These are phyloP conservation scores for Chaetodon auriga DNA, from an alignment of 2,113 vertebrate species.

Conservation along the genomic window DNA sequence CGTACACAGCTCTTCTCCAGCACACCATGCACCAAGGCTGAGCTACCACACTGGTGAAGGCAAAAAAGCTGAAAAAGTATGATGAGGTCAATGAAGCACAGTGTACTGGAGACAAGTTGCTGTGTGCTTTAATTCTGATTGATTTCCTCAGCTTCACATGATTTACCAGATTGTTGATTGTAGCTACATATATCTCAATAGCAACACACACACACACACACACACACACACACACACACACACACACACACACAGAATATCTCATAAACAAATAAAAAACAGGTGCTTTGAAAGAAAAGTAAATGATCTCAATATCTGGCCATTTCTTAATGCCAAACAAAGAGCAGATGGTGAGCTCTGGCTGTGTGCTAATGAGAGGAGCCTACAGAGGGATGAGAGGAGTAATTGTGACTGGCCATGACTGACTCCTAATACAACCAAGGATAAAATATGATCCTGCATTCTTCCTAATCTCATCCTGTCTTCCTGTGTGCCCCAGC, in stretches of 20 bases:
- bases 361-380: neutral
- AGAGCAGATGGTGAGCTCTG: neutral
- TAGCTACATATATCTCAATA: neutral
- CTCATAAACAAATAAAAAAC: neutral
- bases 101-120: no score
- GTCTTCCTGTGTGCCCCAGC: neutral
- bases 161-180: no score
- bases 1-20: no score
- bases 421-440: neutral
- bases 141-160: no score
- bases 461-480: neutral
- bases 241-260: neutral
- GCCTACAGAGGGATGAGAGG: slow-evolving; percentile 1
- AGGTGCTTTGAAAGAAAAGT: neutral
- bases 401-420: neutral
- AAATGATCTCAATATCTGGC: neutral
- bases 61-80: neutral
- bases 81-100: neutral
- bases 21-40: neutral
- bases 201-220: no score
- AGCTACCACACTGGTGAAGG: neutral
- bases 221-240: neutral
- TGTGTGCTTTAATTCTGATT: no score
- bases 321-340: neutral
- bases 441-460: neutral